Evolutionary conservation across 2,797 vertebrate genomes (phyloP), one percentile per base, ranked within the genome.

Genomic region (Hydrocynus forskahlii): DNA sequence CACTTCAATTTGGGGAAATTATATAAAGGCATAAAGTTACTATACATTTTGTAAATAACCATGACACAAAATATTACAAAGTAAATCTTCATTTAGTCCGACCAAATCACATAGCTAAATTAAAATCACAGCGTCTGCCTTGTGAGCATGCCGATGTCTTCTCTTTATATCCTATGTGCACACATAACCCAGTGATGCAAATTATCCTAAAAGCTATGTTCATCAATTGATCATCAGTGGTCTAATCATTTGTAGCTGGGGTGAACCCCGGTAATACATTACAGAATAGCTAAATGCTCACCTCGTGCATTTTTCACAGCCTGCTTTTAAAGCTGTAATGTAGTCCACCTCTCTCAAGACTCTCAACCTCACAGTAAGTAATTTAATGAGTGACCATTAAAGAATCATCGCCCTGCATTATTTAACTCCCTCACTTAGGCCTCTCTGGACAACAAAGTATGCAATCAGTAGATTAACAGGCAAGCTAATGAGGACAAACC

Each of bases 381-480:
- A 85, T 78, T 82, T 84, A 86, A 86, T 81, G 71, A 88, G 79
- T 79, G 68, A 85, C 59, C 83, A 87, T 85, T 86, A 87, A 87
- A 86, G 73, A 83, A 85, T 85, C 80, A 86, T 84, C 62, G 64
- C 16, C 21, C 25, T 86, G 76, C 79, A 86, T 86, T 85, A 88
- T 87, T 86, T 82, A 86, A 52, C 66, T 73, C 70, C 70, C 75
- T 40, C 80, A 66, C 71, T 21, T 54, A 72, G 63, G 35, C 69
- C 62, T 81, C 79, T 60, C 73, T 59, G 45, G 82, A 81, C 76
- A 69, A 71, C 75, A 75, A 78, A 84, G 74, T 83, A 81, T 57
- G 57, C 83, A 77, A 83, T 87, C 80, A 81, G 71, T 80, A 85
- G 81, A 87, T 84, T 86, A 87, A 81, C 64, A 75, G 79, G 81